These are phyloP conservation scores for Amazona finschi DNA, from an alignment of 2,797 vertebrate genomes.

Conservation along the genomic window DNA sequence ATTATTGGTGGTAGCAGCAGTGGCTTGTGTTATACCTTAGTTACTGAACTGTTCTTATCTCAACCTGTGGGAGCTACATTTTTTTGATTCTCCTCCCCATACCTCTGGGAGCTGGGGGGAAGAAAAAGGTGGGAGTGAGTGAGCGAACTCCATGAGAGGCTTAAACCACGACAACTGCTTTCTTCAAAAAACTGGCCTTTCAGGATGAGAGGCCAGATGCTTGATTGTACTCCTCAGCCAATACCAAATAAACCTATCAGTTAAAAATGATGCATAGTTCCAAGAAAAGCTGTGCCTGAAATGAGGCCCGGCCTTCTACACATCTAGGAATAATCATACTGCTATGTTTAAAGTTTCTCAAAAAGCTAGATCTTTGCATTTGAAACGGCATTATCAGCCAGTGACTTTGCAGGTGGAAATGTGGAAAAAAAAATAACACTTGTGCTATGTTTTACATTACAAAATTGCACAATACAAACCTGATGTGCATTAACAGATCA, in stretches of 20 bases:
- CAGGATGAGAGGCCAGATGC: neutral
- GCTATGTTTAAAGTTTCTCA: neutral
- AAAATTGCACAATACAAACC: slow-evolving; percentile 31
- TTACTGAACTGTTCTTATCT: no score
- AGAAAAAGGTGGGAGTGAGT: no score
- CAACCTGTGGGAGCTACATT: no score
- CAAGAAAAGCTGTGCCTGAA: neutral
- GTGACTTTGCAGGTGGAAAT: neutral
- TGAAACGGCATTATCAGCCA: neutral
- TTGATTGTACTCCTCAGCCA: neutral
- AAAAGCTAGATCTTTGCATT: neutral
- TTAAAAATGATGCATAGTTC: neutral
- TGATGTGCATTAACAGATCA: slow-evolving; percentile 61
- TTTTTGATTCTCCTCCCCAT: no score
- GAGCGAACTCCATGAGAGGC: no score
- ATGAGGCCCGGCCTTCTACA: neutral
- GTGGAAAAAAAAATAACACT: neutral
- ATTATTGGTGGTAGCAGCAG: no score
- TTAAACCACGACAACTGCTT: neutral
- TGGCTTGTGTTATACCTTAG: no score
- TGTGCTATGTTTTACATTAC: neutral
- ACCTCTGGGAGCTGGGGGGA: no score
- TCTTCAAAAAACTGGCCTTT: neutral
- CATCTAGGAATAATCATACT: neutral
- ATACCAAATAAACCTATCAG: neutral